Evolutionary conservation across 2,797 vertebrate species (phyloP).

Genomic region (Tamandua tetradactyla): DNA sequence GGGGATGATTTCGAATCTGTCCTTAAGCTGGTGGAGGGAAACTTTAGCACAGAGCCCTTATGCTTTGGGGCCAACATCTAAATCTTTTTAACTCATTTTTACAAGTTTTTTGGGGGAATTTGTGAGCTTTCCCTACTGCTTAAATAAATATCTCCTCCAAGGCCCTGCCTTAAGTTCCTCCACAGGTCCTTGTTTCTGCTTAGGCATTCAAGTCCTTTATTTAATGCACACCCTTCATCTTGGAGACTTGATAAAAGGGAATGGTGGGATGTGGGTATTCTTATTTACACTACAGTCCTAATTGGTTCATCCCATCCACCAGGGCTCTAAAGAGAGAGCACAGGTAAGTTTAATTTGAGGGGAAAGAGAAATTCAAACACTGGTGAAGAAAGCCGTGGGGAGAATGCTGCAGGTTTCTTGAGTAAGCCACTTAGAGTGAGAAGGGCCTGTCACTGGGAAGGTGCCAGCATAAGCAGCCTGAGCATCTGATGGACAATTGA

Average conservation of each 20-base stretch:
- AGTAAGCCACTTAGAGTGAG: neutral
- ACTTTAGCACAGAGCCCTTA: neutral
- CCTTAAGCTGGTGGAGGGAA: neutral
- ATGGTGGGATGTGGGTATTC: neutral
- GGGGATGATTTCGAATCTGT: slow-evolving; percentile 18
- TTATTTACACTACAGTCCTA: neutral
- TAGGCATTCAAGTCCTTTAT: neutral
- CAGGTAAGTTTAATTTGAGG: neutral
- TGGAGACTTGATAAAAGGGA: neutral
- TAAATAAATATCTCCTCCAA: neutral
- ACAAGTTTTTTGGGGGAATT: neutral
- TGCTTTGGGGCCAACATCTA: neutral
- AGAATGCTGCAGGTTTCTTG: neutral
- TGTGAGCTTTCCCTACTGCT: neutral
- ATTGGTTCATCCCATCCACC: neutral
- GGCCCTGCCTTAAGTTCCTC: neutral
- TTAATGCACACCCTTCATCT: neutral
- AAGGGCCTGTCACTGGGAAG: neutral
- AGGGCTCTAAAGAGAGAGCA: neutral
- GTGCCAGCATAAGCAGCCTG: neutral
- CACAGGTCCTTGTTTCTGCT: neutral
- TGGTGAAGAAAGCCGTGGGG: too few relatives aligned
- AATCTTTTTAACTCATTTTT: neutral
- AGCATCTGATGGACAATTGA: neutral
- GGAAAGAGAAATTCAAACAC: neutral